Conservation (phyloP, 2,888 invertebrate species). For the Busseola fusca region DNA sequence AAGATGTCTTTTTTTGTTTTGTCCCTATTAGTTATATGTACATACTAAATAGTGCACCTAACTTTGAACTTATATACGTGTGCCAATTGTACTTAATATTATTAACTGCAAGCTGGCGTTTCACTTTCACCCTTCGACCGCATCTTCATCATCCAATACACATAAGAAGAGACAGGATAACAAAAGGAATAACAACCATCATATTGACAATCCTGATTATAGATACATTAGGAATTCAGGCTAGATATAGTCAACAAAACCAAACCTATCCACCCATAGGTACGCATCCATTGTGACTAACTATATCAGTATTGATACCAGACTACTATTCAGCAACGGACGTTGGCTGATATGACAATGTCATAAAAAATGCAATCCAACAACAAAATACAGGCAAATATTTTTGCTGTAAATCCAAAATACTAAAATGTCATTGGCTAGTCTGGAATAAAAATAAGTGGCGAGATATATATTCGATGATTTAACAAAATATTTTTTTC, state of each 20-base stretch:
- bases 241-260: slow-evolving; percentile 2
- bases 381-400: slow-evolving; percentile 16
- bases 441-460: slow-evolving; percentile 20
- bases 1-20: too few relatives aligned
- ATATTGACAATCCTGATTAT: not conserved
- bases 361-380: slow-evolving; percentile 20
- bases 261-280: slow-evolving; percentile 14
- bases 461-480: slow-evolving; percentile 49
- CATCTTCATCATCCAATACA: too few relatives aligned
- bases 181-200: too few relatives aligned
- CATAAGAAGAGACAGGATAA: too few relatives aligned
- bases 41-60: too few relatives aligned
- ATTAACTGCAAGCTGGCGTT: too few relatives aligned
- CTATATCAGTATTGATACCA: not conserved
- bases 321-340: slow-evolving; percentile 2
- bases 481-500: slow-evolving; percentile 13
- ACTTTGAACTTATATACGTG: too few relatives aligned
- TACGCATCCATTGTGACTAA: not conserved
- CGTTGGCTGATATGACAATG: not conserved
- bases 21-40: too few relatives aligned
- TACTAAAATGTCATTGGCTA: slow-evolving; percentile 34
- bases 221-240: slow-evolving; percentile 5
- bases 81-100: too few relatives aligned
- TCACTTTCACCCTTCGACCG: too few relatives aligned
- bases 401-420: slow-evolving; percentile 4